A percentile compares a stretch with the other conserved stretches of the same genome.
Conservation (phyloP, 2,888 invertebrate species). For the Ennomos quercinarius region DNA sequence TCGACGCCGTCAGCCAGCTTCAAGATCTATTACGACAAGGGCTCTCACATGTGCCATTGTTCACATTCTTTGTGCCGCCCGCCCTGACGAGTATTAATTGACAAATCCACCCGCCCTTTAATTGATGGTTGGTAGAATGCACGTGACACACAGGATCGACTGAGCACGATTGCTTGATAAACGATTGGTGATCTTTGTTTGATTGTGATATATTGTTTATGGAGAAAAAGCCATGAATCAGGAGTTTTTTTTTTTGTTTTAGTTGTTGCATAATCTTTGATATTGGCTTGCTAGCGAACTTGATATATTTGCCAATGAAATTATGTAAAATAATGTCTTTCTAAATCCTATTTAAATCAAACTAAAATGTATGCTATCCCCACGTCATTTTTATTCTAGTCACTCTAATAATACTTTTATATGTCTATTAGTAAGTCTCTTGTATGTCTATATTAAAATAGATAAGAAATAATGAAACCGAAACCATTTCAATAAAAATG, state of each 20-base stretch:
- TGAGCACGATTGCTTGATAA: constrained; percentile 46
- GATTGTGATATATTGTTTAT: constrained; percentile 31
- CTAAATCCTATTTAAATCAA: no score
- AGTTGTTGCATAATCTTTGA: no score
- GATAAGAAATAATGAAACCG: no score
- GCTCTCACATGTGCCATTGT: constrained; percentile 62
- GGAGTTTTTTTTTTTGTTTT: no score
- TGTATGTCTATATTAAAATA: no score
- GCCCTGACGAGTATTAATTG: constrained; percentile 67
- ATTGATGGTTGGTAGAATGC: constrained; percentile 55
- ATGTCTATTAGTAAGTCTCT: no score
- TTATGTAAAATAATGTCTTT: no score
- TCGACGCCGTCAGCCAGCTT: constrained; percentile 36
- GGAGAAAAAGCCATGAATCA: not conserved
- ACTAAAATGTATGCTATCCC: no score
- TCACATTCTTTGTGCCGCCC: constrained; percentile 55
- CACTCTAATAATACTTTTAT: no score
- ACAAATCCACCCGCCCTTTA: constrained; percentile 55
- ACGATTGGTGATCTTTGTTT: constrained; percentile 36
- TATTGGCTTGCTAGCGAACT: not conserved
- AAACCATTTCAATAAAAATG: no score
- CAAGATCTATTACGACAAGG: constrained; percentile 66
- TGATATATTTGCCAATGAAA: constrained; percentile 1
- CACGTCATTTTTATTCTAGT: no score
- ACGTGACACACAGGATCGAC: constrained; percentile 39